phyloP scores from a whole-genome alignment of 1,140 invertebrate genomes.

The Cotesia chilonis region DNA sequence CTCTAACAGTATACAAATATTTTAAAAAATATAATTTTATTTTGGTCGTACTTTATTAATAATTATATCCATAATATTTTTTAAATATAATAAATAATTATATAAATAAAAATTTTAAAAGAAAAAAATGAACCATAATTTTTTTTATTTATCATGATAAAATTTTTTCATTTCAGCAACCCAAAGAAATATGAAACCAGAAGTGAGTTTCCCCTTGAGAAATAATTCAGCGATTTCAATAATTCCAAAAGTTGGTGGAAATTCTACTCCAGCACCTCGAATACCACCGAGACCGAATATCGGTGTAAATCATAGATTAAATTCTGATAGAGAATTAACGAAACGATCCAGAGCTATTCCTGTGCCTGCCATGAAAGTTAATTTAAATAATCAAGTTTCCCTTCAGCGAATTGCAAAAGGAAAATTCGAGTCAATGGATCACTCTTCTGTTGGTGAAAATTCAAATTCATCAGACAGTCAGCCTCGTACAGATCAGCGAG shows the following conservation, averaged over 20 bases:
- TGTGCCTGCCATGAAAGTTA: constrained; percentile 56
- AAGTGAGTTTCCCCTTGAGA: constrained; percentile 68
- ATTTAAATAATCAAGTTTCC: constrained; percentile 57
- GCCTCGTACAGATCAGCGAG: constrained; percentile 58
- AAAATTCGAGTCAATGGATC: constrained; percentile 56
- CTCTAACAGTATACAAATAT: no score
- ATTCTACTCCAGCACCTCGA: constrained; percentile 53
- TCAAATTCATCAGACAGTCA: constrained; percentile 62
- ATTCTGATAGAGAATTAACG: constrained; percentile 53
- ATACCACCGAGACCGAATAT: constrained; percentile 52
- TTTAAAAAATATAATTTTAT: no score
- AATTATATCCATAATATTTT: no score
- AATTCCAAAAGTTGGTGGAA: constrained; percentile 67
- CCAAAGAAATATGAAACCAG: constrained; percentile 66
- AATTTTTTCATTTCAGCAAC: constrained; percentile 64
- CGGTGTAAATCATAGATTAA: constrained; percentile 58
- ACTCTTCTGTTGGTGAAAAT: constrained; percentile 59
- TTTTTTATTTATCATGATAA: constrained; percentile 37
- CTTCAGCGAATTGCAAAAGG: constrained; percentile 55
- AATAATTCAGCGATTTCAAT: constrained; percentile 76
- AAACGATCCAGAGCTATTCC: constrained; percentile 60
- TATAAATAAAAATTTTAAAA: no score
- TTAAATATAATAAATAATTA: no score
- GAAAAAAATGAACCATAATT: no score
- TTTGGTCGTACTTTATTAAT: no score